These are phyloP conservation scores for Anarrhichthys ocellatus DNA, from an alignment of 2,113 vertebrate genomes.

Conservation along the genomic window DNA sequence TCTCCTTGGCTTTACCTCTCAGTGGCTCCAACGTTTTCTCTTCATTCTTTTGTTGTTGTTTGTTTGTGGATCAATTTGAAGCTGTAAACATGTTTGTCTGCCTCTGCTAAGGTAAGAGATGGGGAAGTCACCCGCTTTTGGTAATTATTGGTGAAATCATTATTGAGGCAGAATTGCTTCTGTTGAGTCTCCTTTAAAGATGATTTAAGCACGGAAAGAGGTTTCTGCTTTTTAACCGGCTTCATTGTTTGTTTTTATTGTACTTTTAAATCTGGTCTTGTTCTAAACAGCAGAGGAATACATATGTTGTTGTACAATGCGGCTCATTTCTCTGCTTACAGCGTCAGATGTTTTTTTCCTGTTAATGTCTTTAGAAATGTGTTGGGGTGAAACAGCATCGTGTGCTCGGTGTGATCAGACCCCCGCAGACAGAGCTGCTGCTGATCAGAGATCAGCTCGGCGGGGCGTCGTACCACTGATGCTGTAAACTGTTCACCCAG, in stretches of 20 bases:
- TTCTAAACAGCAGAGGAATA: not conserved
- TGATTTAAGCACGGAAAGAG: not conserved
- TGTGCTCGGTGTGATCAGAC: not conserved
- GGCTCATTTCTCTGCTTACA: not conserved
- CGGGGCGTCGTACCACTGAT: not conserved
- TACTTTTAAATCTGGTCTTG: not conserved
- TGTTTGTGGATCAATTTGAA: constrained; percentile 1
- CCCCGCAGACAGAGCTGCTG: not conserved
- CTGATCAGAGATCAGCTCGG: not conserved
- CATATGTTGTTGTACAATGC: not conserved
- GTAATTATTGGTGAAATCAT: not conserved
- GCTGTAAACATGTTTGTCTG: constrained; percentile 2
- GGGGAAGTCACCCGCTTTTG: not conserved
- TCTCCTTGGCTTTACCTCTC: constrained; percentile 1
- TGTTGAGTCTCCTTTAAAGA: not conserved
- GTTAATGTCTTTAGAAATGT: not conserved
- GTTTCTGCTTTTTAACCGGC: too few species aligned
- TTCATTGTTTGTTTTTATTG: not conserved
- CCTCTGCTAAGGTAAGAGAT: constrained; percentile 51
- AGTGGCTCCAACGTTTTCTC: not conserved
- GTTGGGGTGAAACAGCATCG: not conserved
- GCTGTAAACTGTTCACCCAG: not conserved
- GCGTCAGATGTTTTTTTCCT: not conserved
- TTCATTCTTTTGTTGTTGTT: not conserved
- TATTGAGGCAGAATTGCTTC: not conserved